Percentiles rank a stretch among this genome's conserved stretches.
phyloP scores from a whole-genome alignment of 2,888 invertebrate genomes.

The Diarsia rubi region DNA sequence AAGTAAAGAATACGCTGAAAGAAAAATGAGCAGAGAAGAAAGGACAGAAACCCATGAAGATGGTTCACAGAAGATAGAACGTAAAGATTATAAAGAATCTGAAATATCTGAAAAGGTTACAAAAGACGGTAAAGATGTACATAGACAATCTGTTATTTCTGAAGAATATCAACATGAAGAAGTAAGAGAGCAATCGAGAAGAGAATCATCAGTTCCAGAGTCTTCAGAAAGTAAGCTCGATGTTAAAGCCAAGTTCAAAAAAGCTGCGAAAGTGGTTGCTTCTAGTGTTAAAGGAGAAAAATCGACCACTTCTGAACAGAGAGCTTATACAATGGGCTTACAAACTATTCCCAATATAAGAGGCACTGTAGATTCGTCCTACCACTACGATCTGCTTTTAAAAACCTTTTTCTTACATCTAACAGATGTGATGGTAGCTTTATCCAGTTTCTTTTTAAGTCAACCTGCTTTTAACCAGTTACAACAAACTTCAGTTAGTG shows the following conservation, averaged over 20 bases:
- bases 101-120: slow-evolving; percentile 31
- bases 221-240: slow-evolving; percentile 60
- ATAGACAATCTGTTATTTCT: slow-evolving; percentile 54
- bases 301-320: slow-evolving; percentile 72
- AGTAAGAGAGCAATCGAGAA: slow-evolving; percentile 54
- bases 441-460: slow-evolving; percentile 82
- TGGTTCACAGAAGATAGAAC: slow-evolving; percentile 10
- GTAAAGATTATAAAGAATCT: slow-evolving; percentile 37
- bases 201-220: slow-evolving; percentile 39
- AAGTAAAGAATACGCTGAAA: slow-evolving; percentile 31
- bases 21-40: slow-evolving; percentile 45
- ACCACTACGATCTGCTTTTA: slow-evolving; percentile 81
- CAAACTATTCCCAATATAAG: slow-evolving; percentile 85
- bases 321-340: slow-evolving; percentile 79
- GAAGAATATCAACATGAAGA: slow-evolving; percentile 69
- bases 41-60: slow-evolving; percentile 39
- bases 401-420: slow-evolving; percentile 87
- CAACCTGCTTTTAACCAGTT: slow-evolving; percentile 73
- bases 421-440: slow-evolving; percentile 87
- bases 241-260: slow-evolving; percentile 37
- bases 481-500: slow-evolving; percentile 9
- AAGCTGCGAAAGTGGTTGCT: slow-evolving; percentile 36
- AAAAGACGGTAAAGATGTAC: slow-evolving; percentile 50
- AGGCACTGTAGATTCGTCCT: slow-evolving; percentile 78
- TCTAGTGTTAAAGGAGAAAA: slow-evolving; percentile 34